Evolutionary conservation across 2,797 vertebrate species (phyloP).

Genomic region (Eurystomus glaucurus): DNA sequence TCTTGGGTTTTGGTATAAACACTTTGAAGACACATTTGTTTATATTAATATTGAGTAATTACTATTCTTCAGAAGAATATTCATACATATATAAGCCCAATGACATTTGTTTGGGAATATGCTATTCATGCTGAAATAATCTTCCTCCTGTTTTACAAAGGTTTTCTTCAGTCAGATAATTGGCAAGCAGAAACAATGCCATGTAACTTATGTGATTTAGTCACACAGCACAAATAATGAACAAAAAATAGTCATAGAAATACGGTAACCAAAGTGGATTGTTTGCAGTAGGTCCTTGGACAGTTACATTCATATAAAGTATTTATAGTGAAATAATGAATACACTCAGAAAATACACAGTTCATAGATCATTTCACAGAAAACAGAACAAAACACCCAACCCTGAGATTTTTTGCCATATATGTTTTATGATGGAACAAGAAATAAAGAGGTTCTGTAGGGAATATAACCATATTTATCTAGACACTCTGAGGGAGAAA

Average conservation of each 20-base stretch:
- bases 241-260: background rate
- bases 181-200: background rate
- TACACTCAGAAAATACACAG: background rate
- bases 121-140: background rate
- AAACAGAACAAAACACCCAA: background rate
- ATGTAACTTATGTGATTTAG: background rate
- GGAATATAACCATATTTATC: background rate
- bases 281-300: background rate
- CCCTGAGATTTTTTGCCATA: background rate
- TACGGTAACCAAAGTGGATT: background rate
- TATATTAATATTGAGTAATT: background rate
- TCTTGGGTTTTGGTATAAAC: background rate
- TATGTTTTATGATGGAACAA: background rate
- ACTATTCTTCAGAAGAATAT: background rate
- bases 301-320: background rate
- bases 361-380: background rate
- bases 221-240: background rate
- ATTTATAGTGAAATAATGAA: slow-evolving; percentile 30
- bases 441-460: background rate
- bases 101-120: background rate
- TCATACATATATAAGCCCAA: background rate
- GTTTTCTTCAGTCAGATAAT: background rate
- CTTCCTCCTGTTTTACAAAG: background rate
- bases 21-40: background rate
- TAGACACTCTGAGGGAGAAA: background rate